Evolutionary conservation across 2,888 invertebrate genomes (phyloP).

Genomic region (Latrodectus hesperus): DNA sequence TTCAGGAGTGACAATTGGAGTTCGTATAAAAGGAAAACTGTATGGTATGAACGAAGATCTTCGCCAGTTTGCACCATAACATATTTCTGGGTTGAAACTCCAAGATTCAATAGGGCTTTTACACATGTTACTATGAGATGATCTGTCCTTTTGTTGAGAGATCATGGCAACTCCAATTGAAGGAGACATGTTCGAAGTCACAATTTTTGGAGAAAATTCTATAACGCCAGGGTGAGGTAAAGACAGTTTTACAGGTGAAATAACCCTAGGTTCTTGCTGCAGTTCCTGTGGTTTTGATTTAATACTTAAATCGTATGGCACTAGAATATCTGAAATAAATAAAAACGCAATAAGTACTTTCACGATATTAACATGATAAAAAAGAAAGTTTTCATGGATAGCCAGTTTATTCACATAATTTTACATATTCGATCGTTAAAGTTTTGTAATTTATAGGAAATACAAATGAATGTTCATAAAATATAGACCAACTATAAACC

Average conservation of each 20-base stretch:
- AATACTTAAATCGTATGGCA: conserved; percentile 61
- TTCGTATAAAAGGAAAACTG: background rate
- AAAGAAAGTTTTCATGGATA: too few relatives aligned
- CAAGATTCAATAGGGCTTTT: conserved; percentile 45
- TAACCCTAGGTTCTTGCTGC: background rate
- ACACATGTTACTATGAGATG: conserved; percentile 33
- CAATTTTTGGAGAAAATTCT: conserved; percentile 60
- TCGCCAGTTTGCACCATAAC: conserved; percentile 26
- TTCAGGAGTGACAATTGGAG: background rate
- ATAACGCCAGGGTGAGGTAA: conserved; percentile 38
- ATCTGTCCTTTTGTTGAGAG: background rate
- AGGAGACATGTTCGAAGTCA: conserved; percentile 23
- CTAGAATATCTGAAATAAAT: conserved; percentile 49
- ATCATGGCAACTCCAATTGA: conserved; percentile 32
- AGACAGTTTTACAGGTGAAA: conserved; percentile 4
- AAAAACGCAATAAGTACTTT: background rate
- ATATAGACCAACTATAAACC: too few relatives aligned
- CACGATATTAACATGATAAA: too few relatives aligned
- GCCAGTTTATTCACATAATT: too few relatives aligned
- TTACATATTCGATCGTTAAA: too few relatives aligned
- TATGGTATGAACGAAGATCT: conserved; percentile 29
- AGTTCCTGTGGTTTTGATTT: conserved; percentile 24
- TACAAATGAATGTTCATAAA: too few relatives aligned
- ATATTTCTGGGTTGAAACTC: conserved; percentile 12
- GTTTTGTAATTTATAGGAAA: too few relatives aligned